Base-by-base conservation (phyloP, 2,113 vertebrate genomes). In the Rostratula benghalensis region DNA sequence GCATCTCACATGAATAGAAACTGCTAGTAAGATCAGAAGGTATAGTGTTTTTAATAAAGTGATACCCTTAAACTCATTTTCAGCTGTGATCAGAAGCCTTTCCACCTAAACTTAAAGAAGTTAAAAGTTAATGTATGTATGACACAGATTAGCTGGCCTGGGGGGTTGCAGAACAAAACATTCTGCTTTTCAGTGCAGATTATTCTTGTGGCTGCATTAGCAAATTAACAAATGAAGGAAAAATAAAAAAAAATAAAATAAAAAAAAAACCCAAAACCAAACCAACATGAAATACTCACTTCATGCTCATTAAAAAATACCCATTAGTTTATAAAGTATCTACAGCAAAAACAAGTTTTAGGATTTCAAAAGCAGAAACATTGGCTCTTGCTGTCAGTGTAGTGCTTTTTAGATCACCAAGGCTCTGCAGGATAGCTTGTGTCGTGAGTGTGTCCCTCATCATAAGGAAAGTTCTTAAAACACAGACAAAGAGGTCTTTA, bases 1-100 rank as follows among this genome's bases (percentile, higher is more conserved):
- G 77, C 89, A 87, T 61, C 77, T 87, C 64, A 89, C 71, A 73
- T 59, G 69, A 91, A 54, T 64, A 81, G 65, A 96, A 95, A 79
- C n/a, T 48, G 33, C 56, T 68, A 31, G 76, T 50, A 56, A 76
- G 80, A 87, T 93, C 83, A 91, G 73, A 89, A 79, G 50, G 43
- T 14, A 51, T 0, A 43, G 15, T 43, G 23, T n/a, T 91, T 91
- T 87, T 61, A 95, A 61, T 54, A 63, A 87, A 79, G 45, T 37
- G 53, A 73, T 76, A 50, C 37, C 37, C 56, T 65, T 91, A 84
- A 91, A 89, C n/a, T 90, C 46, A 59, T 91, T 91, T 87, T 94
- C 74, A 83, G 45, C 45, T 61, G 48, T 23, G 15, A 68, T 75
- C 69, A 87, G 88, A 83, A 81, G 56, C n/a, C 35, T 83, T 75